Evolutionary conservation across 1,140 invertebrate species (phyloP), one percentile per base, ranked within the genome.

Genomic region (Calliopsis andreniformis): DNA sequence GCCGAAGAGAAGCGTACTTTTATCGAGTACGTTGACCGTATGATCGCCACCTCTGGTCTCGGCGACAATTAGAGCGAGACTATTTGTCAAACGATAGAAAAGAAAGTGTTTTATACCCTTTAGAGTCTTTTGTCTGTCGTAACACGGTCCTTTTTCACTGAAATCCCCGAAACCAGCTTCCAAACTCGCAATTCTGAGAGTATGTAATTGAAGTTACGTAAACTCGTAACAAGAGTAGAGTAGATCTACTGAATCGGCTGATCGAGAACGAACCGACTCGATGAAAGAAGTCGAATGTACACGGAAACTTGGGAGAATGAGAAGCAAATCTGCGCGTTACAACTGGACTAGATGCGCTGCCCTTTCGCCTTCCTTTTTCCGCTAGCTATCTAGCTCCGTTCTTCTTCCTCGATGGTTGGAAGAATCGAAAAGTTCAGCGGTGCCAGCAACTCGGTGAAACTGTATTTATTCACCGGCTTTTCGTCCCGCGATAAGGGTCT

Each of bases 391-490:
- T 16, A 12, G 58, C 28, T 14, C 7, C 23, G 53, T 25, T 12
- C 7, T 6, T 18, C n/a, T 28, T 23, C 12, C 32, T 23, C 16
- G 35, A 42, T 28, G 67, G 63, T 72, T 43, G 56, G 43, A 68
- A 58, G 53, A 80, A 82, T 80, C 56, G 62, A 30, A 39, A 77
- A 80, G 66, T 77, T 82, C 66, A 63, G 25, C 62, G 64, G 6
- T 56, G 49, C 53, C 43, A 45, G 71, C 2, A 78, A 49, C 51
- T 72, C 62, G 73, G 64, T 16, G 69, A 64, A 66, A 73, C 69
- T 56, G 45, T 83, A 82, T 82, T 83, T 83, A 83, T 83, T 83
- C 81, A 82, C 58, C 73, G 70, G 69, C 32, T 68, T 53, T 63
- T 64, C 51, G 51, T 12, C 43, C 61, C 18, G 47, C 23, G 81